A percentile compares a stretch with the other conserved stretches of the same genome.
phyloP scores from a whole-genome alignment of 2,888 invertebrate genomes.

The Eledona agricola region DNA sequence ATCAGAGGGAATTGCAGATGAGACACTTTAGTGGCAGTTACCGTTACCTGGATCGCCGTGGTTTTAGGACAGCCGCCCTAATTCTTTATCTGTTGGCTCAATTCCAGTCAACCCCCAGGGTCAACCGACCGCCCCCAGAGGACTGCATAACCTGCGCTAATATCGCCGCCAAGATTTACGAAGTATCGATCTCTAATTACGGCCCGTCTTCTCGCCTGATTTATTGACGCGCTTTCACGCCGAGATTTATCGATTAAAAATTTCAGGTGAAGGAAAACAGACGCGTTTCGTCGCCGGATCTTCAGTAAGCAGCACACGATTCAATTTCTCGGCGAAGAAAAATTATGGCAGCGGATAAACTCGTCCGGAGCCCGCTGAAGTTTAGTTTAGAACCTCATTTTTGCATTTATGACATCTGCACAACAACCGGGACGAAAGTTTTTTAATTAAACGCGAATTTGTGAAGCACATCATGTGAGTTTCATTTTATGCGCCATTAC shows the following conservation, averaged over 20 bases:
- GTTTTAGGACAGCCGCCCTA: constrained; percentile 52
- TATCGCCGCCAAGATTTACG: constrained; percentile 44
- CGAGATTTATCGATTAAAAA: constrained; percentile 39
- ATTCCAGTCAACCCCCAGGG: constrained; percentile 46
- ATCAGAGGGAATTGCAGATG: constrained; percentile 61
- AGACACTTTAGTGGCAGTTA: constrained; percentile 60
- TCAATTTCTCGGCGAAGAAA: constrained; percentile 15
- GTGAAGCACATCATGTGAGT: too few relatives aligned
- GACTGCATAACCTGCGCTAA: constrained; percentile 41
- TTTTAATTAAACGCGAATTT: too few relatives aligned
- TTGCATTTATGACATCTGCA: too few relatives aligned
- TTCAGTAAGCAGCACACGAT: constrained; percentile 29
- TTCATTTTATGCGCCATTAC: too few relatives aligned
- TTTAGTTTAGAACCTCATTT: too few relatives aligned
- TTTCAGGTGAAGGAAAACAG: too few relatives aligned
- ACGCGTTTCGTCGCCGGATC: too few relatives aligned
- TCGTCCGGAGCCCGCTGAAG: constrained; percentile 3
- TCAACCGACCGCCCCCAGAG: constrained; percentile 37
- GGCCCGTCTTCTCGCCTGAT: constrained; percentile 31
- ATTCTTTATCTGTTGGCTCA: constrained; percentile 56
- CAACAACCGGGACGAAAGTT: too few relatives aligned
- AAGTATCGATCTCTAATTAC: constrained; percentile 43
- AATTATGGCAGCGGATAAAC: constrained; percentile 19
- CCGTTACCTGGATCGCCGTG: constrained; percentile 57
- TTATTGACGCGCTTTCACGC: constrained; percentile 35